phyloP scores from a whole-genome alignment of 2,797 vertebrate species.

The Tragelaphus oryx region DNA sequence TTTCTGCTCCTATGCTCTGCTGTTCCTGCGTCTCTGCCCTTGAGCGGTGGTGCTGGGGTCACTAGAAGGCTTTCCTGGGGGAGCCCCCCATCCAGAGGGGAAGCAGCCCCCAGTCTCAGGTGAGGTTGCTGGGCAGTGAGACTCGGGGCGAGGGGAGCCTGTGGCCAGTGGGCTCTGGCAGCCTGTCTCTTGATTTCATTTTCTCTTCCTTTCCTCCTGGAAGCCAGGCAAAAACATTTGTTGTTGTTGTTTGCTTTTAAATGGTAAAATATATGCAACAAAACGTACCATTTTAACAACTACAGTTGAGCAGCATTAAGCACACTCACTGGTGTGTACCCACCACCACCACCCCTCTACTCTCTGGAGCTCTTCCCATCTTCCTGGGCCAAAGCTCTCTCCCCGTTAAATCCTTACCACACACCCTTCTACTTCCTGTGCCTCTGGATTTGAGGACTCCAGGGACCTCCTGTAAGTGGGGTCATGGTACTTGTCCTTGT shows the following conservation, averaged over 20 bases:
- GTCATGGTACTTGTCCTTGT: neutral
- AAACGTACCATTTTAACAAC: neutral
- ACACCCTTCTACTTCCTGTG: neutral
- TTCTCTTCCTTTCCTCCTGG: neutral
- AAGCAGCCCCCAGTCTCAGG: neutral
- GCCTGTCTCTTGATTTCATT: neutral
- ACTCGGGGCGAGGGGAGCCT: neutral
- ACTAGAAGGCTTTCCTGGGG: neutral
- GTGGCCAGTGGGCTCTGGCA: neutral
- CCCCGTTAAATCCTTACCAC: neutral
- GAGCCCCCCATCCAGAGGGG: neutral
- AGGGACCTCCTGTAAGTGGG: neutral
- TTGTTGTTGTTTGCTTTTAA: neutral
- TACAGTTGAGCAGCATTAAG: neutral
- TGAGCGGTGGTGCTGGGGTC: neutral
- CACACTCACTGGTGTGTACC: neutral
- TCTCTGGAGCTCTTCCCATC: neutral
- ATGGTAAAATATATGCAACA: neutral
- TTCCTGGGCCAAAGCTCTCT: neutral
- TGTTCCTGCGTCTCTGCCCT: neutral
- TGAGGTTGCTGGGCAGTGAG: neutral
- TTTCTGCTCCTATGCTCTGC: neutral
- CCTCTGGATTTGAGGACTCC: neutral
- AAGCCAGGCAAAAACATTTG: neutral
- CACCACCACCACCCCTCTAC: accelerated